Evolutionary conservation across 2,888 invertebrate species (phyloP), one percentile per base, ranked within the genome.

Genomic region (Tanaodytes sp.): DNA sequence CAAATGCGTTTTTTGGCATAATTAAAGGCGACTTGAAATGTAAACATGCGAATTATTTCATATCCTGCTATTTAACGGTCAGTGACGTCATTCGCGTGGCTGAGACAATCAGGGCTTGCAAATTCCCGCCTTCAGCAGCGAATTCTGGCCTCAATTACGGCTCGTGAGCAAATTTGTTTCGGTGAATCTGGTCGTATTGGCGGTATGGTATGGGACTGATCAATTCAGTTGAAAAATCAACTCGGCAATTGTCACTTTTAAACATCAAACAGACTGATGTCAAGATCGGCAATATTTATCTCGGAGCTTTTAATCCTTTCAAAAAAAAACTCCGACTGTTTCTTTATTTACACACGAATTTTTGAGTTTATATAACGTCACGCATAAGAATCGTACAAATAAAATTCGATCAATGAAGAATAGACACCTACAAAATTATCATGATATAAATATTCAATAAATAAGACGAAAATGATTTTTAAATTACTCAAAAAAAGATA

Each of bases 131-230:
- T 23, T 49, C 36, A 54, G 54, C 42, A 55, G 18, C 18, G 9
- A 42, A 36, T 40, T 43, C 57, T 74, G 74, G 61, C 73, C 69
- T 73, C 74, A 73, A 76, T 78, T 74, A 77, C 75, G 72, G 70
- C 68, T 69, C 74, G 46, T 65, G 57, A 59, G 37, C 61, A 45
- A 71, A 71, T 62, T 59, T 52, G 59, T 67, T 67, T 75, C 76
- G 73, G 46, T 71, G 74, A 74, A 76, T 68, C 72, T 73, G 73
- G 72, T 74, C 74, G 76, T 75, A 76, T 73, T 43, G 59, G n/a
- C n/a, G n/a, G n/a, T n/a, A n/a, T n/a, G n/a, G n/a, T n/a, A n/a
- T n/a, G n/a, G n/a, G n/a, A n/a, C n/a, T n/a, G n/a, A n/a, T n/a
- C 12, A n/a, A 23, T 6, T 48, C 3, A 59, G 51, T 57, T 65